Evolutionary conservation across 2,113 vertebrate species (phyloP).

Genomic region (Lycaon pictus): DNA sequence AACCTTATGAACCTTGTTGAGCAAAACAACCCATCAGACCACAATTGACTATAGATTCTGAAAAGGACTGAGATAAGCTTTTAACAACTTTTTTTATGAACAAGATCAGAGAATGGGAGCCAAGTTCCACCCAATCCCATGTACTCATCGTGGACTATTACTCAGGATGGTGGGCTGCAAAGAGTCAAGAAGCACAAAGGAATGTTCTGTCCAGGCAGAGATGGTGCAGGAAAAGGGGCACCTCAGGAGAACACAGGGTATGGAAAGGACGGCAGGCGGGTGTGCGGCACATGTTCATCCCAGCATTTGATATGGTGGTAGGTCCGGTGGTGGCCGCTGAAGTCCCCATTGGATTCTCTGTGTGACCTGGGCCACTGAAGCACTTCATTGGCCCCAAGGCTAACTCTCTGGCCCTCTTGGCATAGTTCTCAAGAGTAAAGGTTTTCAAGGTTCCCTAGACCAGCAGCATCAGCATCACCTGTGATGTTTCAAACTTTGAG

Average conservation of each 20-base stretch:
- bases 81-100: background rate
- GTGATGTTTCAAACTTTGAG: background rate
- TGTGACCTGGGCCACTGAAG: background rate
- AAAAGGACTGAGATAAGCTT: background rate
- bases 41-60: background rate
- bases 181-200: too few relatives aligned
- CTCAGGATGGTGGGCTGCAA: background rate
- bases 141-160: background rate
- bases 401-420: too few relatives aligned
- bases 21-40: background rate
- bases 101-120: background rate
- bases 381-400: too few relatives aligned
- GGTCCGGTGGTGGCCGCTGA: accelerated
- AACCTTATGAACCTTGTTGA: background rate
- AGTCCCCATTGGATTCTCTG: background rate
- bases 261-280: background rate
- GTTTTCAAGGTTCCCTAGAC: background rate
- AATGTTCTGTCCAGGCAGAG: background rate
- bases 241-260: accelerated
- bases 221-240: background rate
- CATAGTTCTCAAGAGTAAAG: background rate
- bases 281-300: accelerated
- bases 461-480: background rate
- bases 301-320: accelerated
- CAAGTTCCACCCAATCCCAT: too few relatives aligned